Base-by-base conservation (phyloP, 2,888 invertebrate genomes). In the Mesochorus sp. region DNA sequence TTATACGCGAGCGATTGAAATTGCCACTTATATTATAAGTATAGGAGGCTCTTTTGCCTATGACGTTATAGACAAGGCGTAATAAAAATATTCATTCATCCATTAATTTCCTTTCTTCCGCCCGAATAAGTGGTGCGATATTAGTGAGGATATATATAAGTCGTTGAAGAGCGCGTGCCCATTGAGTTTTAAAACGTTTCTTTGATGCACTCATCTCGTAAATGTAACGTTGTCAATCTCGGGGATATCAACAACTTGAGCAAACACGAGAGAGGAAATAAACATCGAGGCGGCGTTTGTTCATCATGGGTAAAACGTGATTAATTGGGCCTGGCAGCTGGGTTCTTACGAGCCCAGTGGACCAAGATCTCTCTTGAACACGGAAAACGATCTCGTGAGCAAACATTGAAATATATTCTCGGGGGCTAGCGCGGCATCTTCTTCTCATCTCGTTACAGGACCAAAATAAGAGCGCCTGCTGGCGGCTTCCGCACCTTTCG, bases 361-460 rank as follows among this genome's bases (percentile, higher is more conserved):
- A n/a, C n/a, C 49, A 24, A 73, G 53, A 47, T 21, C 39, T 37
- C 51, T 28, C 53, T 47, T 39, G 73, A 76, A 76, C 76, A 80
- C 28, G 76, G 57, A 72, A 76, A 71, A 28, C 57, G 68, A 70
- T 80, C 70, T 49, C 37, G 64, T 68, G 67, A 66, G 72, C 49
- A 79, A 80, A 80, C 76, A 79, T 73, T 24, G 72, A 31, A 66
- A 26, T 5, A 17, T 42, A 34, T 42, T 44, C 34, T 19, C n/a
- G 21, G 6, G 14, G 10, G 24, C 17, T 8, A 14, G 14, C 26
- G 49, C 64, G 42, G 62, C 72, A 19, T 64, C 53, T 72, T 44
- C 28, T 44, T 61, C 39, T 62, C 67, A 55, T 76, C 70, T 47
- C 62, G 10, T 42, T n/a, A n/a, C 34, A 6, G 39, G 12, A 21